Base-by-base conservation (phyloP, 2,888 invertebrate species). In the Drosophila cyrtoloma region DNA sequence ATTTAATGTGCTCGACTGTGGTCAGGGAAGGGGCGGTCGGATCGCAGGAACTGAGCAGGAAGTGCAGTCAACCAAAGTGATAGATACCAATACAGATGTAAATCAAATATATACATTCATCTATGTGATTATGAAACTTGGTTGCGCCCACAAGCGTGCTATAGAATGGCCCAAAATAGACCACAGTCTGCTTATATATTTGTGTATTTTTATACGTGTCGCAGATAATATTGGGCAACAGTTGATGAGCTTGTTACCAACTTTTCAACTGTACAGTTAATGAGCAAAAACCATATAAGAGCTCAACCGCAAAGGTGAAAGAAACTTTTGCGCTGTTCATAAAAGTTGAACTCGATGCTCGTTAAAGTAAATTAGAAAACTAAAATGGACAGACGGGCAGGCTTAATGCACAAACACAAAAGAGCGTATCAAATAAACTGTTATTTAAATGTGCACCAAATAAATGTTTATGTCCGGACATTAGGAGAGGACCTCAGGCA, bases 381-480 rank as follows among this genome's bases (percentile, higher is more conserved):
- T 62, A 39, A 58, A 76, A 44, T 14, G 32, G 14, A 51, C 35
- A 52, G 51, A 33, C 10, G 42, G 60, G 9, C 55, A 5, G 53
- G 35, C 51, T 1, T 57, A 33, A 26, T 22, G 64, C 42, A 62
- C 19, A 42, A 53, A 52, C 44, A 42, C 66, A 53, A 70, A 69
- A 50, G 66, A 16, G 62, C 59, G 2, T 52, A 76, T 62, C 50
- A 59, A 63, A 74, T 74, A 60, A 78, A 82, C 75, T 75, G 65
- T 66, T 72, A 77, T 79, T 82, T 63, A 75, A 82, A 79, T 71
- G 76, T 71, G 71, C 61, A 53, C 53, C 58, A 66, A 62, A 71
- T 75, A 79, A 67, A 80, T 75, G 50, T 59, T 71, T 30, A 72
- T 69, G 64, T 5, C 39, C 28, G 5, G 7, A 57, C n/a, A 57